A percentile compares a stretch with the other conserved stretches of the same genome.
Conservation (phyloP, 2,888 invertebrate genomes). For the Drosophila paucipuncta region DNA sequence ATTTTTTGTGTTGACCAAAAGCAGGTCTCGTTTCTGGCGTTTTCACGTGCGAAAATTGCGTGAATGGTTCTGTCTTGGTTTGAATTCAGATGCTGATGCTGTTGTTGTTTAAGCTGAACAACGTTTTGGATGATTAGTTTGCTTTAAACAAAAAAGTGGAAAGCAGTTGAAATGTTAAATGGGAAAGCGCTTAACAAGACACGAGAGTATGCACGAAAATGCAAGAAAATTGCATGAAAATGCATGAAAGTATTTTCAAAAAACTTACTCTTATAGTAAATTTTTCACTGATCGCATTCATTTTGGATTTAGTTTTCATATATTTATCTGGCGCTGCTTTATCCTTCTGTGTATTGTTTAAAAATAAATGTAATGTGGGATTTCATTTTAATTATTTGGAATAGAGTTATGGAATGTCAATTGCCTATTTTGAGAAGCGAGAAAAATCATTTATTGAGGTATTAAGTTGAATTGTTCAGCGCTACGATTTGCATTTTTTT, state of each 20-base stretch:
- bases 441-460: not conserved
- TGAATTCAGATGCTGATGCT: constrained; percentile 23
- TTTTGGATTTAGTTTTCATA: constrained; percentile 46
- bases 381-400: constrained; percentile 12
- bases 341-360: constrained; percentile 44
- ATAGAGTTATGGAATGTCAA: not conserved
- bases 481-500: not conserved
- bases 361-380: constrained; percentile 11
- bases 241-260: constrained; percentile 5
- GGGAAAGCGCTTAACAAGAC: constrained; percentile 54
- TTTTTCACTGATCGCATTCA: constrained; percentile 65
- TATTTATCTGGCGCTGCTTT: constrained; percentile 56
- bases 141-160: constrained; percentile 29
- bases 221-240: constrained; percentile 33
- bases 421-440: constrained; percentile 7
- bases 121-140: constrained; percentile 63
- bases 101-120: constrained; percentile 19
- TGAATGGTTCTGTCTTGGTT: constrained; percentile 33
- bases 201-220: constrained; percentile 44
- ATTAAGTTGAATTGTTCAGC: not conserved
- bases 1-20: constrained; percentile 32
- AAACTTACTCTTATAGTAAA: constrained; percentile 70
- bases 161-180: constrained; percentile 39
- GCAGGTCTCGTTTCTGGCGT: constrained; percentile 31
- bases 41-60: constrained; percentile 52